Evolutionary conservation across 1,140 invertebrate species (phyloP).

Genomic region (Lucilia cuprina): DNA sequence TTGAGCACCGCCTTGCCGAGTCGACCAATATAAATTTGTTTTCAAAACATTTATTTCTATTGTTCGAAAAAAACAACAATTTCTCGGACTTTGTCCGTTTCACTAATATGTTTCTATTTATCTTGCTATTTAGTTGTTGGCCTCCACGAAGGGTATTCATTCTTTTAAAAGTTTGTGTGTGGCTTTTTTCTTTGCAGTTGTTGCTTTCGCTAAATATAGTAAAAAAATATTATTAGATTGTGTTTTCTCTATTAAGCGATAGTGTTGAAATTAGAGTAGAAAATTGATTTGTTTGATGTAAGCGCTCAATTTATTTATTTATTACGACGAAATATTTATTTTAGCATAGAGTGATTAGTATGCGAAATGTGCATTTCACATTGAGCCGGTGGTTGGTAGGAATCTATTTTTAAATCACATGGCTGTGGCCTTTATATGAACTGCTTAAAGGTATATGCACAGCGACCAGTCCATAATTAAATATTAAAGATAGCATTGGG

Average conservation of each 20-base stretch:
- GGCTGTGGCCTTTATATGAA: background rate
- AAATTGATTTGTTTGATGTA: slow-evolving; percentile 23
- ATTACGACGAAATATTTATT: background rate
- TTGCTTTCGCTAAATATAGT: background rate
- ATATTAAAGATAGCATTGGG: background rate
- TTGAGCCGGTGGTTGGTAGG: background rate
- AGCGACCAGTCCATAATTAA: background rate
- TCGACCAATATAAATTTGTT: too few species aligned
- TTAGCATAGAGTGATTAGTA: slow-evolving; percentile 8
- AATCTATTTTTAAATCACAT: background rate
- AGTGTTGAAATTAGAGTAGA: slow-evolving; percentile 31
- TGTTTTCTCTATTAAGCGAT: slow-evolving; percentile 5
- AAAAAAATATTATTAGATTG: background rate
- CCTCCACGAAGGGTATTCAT: background rate
- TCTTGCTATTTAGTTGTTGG: background rate
- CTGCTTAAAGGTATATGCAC: background rate
- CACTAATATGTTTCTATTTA: background rate
- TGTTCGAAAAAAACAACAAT: too few species aligned
- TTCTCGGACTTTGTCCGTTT: slow-evolving; percentile 6
- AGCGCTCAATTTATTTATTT: slow-evolving; percentile 3
- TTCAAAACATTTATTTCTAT: too few species aligned
- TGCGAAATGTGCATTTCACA: background rate
- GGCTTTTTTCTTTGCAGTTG: background rate
- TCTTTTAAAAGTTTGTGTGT: background rate
- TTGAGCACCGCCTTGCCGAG: too few species aligned